A percentile compares a stretch with the other conserved stretches of the same genome.
Conservation (phyloP, 2,888 invertebrate genomes). For the Heterodera filipjevi region DNA sequence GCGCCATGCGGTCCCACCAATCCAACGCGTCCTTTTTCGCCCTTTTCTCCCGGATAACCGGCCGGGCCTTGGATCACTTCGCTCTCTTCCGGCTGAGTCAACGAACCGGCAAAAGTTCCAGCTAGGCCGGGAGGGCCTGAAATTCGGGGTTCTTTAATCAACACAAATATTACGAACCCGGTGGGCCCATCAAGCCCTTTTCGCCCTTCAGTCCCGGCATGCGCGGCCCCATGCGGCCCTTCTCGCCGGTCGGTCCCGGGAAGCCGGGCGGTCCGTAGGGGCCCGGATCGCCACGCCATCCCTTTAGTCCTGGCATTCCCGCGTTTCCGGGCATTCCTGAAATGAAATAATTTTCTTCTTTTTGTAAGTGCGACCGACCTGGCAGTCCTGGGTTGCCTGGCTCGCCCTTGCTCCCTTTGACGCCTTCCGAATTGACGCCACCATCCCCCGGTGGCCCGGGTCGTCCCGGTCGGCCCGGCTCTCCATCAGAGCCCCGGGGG, state of each 20-base stretch:
- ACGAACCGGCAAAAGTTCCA: conserved; percentile 57
- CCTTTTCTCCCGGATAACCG: conserved; percentile 47
- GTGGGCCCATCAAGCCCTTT: conserved; percentile 49
- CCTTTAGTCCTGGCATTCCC: conserved; percentile 50
- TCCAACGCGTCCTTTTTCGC: conserved; percentile 64
- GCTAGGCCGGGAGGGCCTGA: conserved; percentile 58
- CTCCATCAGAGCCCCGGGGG: conserved; percentile 50
- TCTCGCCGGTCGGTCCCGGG: conserved; percentile 56
- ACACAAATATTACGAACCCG: conserved; percentile 25
- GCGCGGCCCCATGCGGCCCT: conserved; percentile 59
- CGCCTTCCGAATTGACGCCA: conserved; percentile 66
- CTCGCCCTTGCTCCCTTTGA: conserved; percentile 59
- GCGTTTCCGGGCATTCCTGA: conserved; percentile 19
- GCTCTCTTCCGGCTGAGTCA: conserved; percentile 55
- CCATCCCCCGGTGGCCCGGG: conserved; percentile 66
- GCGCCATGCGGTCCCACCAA: conserved; percentile 50
- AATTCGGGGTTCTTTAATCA: too few relatives aligned
- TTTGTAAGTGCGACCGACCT: conserved; percentile 36
- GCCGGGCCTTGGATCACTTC: conserved; percentile 61
- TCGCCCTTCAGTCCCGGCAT: conserved; percentile 63
- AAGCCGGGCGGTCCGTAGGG: conserved; percentile 58
- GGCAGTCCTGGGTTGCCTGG: conserved; percentile 50
- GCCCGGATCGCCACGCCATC: conserved; percentile 56
- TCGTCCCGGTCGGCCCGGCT: conserved; percentile 46
- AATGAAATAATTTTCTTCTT: background rate